Base-by-base conservation (phyloP, 2,888 invertebrate species). In the Teleiodes luculella region DNA sequence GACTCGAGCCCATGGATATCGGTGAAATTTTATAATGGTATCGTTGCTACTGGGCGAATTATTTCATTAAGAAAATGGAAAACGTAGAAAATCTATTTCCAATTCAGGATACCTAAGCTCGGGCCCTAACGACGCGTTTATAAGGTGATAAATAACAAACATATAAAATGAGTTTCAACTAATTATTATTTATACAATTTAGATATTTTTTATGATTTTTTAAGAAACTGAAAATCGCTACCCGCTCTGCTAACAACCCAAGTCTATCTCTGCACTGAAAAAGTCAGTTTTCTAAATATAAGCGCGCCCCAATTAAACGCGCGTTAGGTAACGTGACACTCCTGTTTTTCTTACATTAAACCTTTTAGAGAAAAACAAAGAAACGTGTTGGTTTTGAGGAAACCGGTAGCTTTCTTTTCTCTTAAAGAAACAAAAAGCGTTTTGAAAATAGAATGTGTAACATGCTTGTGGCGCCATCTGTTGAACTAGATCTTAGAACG, bases 201-300 rank as follows among this genome's bases (percentile, higher is more conserved):
- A n/a, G n/a, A n/a, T n/a, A n/a, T n/a, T n/a, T n/a, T n/a, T n/a
- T n/a, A n/a, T n/a, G n/a, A n/a, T n/a, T n/a, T n/a, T n/a, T n/a
- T n/a, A n/a, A n/a, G n/a, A n/a, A n/a, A n/a, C n/a, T n/a, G 6
- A 39, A 8, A 39, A 39, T 18, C 18, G 18, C 35, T 35, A 8
- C 33, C 47, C 31, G 30, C 49, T 24, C 46, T 52, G 55, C 55
- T 52, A 5, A 11, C 39, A 36, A 37, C 48, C 16, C 7, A 20
- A n/a, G n/a, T 14, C 50, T 11, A 11, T 6, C 4, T 59, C 67
- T 67, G 72, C 66, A 66, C 69, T 66, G 64, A 65, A 72, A 70
- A 74, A 76, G 69, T 74, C 67, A 70, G 68, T 71, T 65, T 66
- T 69, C 76, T 76, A 78, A 70, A 72, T 75, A 73, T 77, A 80